Evolutionary conservation across 2,113 vertebrate species (phyloP), one percentile per base, ranked within the genome.

Genomic region (Hyaena hyaena): DNA sequence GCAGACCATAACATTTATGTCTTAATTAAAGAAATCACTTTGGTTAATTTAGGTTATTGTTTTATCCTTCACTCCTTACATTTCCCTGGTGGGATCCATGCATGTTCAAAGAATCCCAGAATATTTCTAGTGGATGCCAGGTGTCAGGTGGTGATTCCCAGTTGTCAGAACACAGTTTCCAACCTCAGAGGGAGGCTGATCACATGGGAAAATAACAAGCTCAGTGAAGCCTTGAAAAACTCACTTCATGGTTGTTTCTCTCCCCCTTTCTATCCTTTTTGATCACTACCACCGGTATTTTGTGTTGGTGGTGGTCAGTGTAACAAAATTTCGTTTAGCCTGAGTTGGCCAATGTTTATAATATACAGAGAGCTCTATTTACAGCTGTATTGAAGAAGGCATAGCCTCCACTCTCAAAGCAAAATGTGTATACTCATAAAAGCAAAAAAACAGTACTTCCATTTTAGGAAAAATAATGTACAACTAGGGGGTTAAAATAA

Each of bases 11-110:
- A 94, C 95, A 97, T 61, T 74, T 73, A 94, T 95, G 82, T 92
- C 91, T 96, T 95, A 97, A 93, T 96, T 94, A 2, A 95, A 94
- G 74, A 90, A 90, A 87, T 61, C 3, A 31, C 24, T 74, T 55
- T 31, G 48, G 90, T 85, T 95, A 95, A 79, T 53, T 83, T 95
- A 95, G 93, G 0, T 83, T 11, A 88, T 93, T 88, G 93, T 83
- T 16, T 86, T 68, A 21, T 31, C 79, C 33, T 24, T 39, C 55
- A 19, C 31, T 65, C 87, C 0, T 0, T 15, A n/a, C 39, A 83
- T 55, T 74, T 15, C 89, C 39, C 68, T 86, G 7, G 8, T 0
- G 10, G 86, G 77, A 58, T 66, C 88, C 4, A 12, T 1, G 2
- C 5, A 19, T 11, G 2, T 9, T 58, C 31, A 83, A 79, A 71